A percentile compares a stretch with the other conserved stretches of the same genome.
phyloP scores from a whole-genome alignment of 2,113 vertebrate species.

The Delphinapterus leucas region DNA sequence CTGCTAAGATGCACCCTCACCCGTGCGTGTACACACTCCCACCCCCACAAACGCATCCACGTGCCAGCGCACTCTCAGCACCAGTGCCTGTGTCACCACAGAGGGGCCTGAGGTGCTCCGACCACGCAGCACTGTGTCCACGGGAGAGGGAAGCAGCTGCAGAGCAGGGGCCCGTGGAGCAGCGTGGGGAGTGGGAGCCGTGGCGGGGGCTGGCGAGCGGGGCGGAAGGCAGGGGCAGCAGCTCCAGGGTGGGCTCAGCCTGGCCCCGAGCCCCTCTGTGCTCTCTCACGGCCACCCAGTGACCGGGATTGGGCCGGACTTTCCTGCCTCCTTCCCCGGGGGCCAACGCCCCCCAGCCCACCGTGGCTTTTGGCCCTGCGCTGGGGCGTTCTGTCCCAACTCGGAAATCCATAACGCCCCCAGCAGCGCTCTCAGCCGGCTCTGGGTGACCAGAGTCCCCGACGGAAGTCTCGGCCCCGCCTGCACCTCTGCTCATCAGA shows the following conservation, averaged over 20 bases:
- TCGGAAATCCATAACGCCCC: neutral
- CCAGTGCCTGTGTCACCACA: accelerated
- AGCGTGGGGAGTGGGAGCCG: accelerated
- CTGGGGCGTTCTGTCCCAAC: neutral
- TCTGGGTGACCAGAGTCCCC: neutral
- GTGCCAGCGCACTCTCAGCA: accelerated
- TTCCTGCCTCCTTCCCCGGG: too few relatives aligned
- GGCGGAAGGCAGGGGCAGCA: neutral
- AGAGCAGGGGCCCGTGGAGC: accelerated
- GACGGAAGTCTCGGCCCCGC: accelerated
- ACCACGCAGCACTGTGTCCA: neutral
- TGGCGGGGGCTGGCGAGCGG: accelerated
- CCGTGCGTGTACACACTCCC: accelerated
- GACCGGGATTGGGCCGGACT: neutral
- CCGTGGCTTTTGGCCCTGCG: neutral
- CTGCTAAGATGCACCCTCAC: neutral
- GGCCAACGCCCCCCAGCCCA: neutral
- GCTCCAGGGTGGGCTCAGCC: neutral
- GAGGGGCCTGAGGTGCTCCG: accelerated
- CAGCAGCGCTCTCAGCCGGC: neutral
- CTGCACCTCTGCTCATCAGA: neutral
- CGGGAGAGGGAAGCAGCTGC: too few relatives aligned
- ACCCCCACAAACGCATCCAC: accelerated
- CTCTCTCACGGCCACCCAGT: neutral
- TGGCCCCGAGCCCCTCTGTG: neutral